Conservation (phyloP, 2,888 invertebrate genomes). For the Kryphioiulus occultus region DNA sequence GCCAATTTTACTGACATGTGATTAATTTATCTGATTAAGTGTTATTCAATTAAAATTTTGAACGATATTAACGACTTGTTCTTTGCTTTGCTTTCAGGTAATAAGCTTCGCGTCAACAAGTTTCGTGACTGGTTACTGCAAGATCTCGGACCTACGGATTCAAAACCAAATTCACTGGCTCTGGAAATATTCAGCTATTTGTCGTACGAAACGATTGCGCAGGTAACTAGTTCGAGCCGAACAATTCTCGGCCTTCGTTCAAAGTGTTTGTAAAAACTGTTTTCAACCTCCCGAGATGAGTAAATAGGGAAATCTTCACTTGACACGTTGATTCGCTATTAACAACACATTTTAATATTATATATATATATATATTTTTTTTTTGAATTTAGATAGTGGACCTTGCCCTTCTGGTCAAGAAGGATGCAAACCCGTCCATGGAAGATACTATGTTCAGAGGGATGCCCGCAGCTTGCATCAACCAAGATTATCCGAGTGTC, state of each 20-base stretch:
- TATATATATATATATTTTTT: too few relatives aligned
- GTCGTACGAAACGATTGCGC: conserved; percentile 89
- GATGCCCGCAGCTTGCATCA: conserved; percentile 57
- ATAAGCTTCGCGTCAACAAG: conserved; percentile 61
- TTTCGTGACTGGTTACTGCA: conserved; percentile 63
- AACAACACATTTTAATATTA: too few relatives aligned
- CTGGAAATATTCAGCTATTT: conserved; percentile 82
- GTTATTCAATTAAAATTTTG: too few relatives aligned
- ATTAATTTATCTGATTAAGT: too few relatives aligned
- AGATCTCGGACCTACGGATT: conserved; percentile 60
- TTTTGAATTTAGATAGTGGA: conserved; percentile 72
- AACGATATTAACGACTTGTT: background rate
- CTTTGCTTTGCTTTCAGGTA: conserved; percentile 57
- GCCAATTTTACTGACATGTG: too few relatives aligned
- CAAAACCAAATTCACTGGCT: conserved; percentile 66
- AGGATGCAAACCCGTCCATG: conserved; percentile 66
- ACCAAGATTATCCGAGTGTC: conserved; percentile 55
- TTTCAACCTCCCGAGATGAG: too few relatives aligned
- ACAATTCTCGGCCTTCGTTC: too few relatives aligned
- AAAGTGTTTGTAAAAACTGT: too few relatives aligned
- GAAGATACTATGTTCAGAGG: conserved; percentile 59
- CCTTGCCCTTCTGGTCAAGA: conserved; percentile 79
- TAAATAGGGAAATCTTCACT: too few relatives aligned
- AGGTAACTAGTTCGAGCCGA: conserved; percentile 62
- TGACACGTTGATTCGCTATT: too few relatives aligned